phyloP scores from a whole-genome alignment of 2,888 invertebrate species.

The Poecilus cupreus region DNA sequence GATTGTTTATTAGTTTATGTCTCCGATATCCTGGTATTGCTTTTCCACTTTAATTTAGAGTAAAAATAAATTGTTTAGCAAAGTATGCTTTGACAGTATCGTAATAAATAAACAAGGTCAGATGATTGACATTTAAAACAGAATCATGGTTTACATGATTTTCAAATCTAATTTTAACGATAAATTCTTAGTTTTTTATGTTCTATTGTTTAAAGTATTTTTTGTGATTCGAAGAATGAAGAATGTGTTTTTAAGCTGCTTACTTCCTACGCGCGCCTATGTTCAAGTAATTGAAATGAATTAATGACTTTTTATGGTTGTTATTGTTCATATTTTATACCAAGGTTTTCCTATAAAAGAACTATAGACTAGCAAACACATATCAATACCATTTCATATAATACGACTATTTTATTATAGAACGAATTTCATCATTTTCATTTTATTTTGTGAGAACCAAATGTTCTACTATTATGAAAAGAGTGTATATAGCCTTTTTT shows the following conservation, averaged over 20 bases:
- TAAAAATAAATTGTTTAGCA: slow-evolving; percentile 41
- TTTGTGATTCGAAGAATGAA: background rate
- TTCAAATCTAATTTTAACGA: slow-evolving; percentile 26
- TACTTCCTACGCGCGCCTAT: slow-evolving; percentile 14
- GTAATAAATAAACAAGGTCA: slow-evolving; percentile 33
- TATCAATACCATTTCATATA: no score
- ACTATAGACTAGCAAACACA: no score
- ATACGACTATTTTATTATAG: no score
- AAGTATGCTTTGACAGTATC: slow-evolving; percentile 24
- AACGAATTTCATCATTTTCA: no score
- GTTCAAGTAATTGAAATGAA: slow-evolving; percentile 11
- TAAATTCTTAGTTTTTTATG: slow-evolving; percentile 13
- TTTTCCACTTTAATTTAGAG: slow-evolving; percentile 3
- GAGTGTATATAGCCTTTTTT: no score
- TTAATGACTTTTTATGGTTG: background rate
- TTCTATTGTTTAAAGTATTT: slow-evolving; percentile 24
- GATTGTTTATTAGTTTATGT: background rate
- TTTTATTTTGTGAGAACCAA: no score
- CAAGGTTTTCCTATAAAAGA: background rate
- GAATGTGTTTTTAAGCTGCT: slow-evolving; percentile 9
- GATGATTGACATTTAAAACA: slow-evolving; percentile 33
- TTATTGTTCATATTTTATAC: background rate
- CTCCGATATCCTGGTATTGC: background rate
- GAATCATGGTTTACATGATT: slow-evolving; percentile 3
- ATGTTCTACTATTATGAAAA: no score